Base-by-base conservation (phyloP, 2,797 vertebrate genomes). In the Anomalospiza imberbis region DNA sequence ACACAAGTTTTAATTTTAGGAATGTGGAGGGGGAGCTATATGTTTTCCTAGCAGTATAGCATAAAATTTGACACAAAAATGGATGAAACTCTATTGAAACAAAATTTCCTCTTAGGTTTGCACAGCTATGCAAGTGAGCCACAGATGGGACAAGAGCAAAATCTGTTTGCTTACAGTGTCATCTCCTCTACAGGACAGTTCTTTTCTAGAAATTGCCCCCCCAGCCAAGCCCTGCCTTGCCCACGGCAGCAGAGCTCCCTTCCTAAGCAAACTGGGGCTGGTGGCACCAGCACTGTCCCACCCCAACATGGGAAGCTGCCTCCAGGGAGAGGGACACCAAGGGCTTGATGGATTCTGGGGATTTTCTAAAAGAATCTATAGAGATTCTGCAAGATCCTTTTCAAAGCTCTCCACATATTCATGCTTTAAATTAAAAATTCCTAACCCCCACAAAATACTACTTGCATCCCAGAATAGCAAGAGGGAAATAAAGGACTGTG, bases 21-120 rank as follows among this genome's bases (percentile, higher is more conserved):
- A 70, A 40, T 1, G 3, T 6, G 13, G 12, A 25, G 9, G 4
- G 25, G 7, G 22, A 50, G 7, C 19, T 42, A 3, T 8, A 0
- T 5, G 17, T 82, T 87, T 45, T 85, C 61, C 44, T 78, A 38
- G 42, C 38, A 60, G 36, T 6, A 18, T 7, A 40, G 36, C 32
- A 34, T 13, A 25, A 45, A 34, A 58, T 31, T 14, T 36, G n/a
- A 31, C 20, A 58, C 16, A 36, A 45, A 45, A 72, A 73, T 9
- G 16, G 15, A 28, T 36, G n/a, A 58, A 58, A 47, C 42, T 29
- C 15, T 57, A 45, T 4, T 57, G 70, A 53, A 36, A 24, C 16
- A 58, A 18, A 31, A 58, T 40, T 24, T 31, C 42, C n/a, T 73
- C 4, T 45, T 36, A 36, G 26, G 71, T 31, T 45, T 47, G 71